Conservation (phyloP, 2,797 vertebrate species). For the Malurus leucopterus region DNA sequence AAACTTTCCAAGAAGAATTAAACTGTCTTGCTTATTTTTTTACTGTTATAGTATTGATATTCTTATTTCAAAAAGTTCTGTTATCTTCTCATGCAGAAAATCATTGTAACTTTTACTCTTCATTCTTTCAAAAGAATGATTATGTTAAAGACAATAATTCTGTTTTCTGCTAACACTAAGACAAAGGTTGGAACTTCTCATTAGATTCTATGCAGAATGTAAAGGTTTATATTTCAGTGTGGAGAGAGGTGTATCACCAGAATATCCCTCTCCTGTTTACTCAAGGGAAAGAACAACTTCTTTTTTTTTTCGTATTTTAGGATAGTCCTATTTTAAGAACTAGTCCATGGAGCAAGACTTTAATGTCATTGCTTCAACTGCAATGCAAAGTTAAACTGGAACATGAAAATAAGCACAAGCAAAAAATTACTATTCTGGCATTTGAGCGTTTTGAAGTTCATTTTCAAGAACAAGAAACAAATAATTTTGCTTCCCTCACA, state of each 20-base stretch:
- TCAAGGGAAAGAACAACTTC: background rate
- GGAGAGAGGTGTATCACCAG: background rate
- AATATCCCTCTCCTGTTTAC: background rate
- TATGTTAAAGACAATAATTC: background rate
- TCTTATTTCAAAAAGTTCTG: background rate
- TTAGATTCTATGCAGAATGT: background rate
- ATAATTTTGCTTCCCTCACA: background rate
- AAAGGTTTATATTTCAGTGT: background rate
- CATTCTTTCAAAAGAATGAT: background rate
- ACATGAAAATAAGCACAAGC: background rate
- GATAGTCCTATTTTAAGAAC: slow-evolving; percentile 44
- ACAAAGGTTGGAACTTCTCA: background rate
- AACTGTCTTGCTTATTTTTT: background rate
- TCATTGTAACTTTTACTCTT: background rate
- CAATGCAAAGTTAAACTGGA: background rate
- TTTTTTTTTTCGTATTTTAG: slow-evolving; percentile 1
- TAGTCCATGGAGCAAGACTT: slow-evolving; percentile 6
- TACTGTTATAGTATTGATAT: background rate
- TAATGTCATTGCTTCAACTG: background rate
- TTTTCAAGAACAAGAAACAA: background rate
- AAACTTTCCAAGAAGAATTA: background rate
- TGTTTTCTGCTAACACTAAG: background rate
- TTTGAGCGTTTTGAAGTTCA: background rate
- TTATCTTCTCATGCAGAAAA: background rate
- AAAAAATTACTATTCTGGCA: background rate